These are phyloP conservation scores for Morus bassanus DNA, from an alignment of 2,797 vertebrate genomes.

Conservation along the genomic window DNA sequence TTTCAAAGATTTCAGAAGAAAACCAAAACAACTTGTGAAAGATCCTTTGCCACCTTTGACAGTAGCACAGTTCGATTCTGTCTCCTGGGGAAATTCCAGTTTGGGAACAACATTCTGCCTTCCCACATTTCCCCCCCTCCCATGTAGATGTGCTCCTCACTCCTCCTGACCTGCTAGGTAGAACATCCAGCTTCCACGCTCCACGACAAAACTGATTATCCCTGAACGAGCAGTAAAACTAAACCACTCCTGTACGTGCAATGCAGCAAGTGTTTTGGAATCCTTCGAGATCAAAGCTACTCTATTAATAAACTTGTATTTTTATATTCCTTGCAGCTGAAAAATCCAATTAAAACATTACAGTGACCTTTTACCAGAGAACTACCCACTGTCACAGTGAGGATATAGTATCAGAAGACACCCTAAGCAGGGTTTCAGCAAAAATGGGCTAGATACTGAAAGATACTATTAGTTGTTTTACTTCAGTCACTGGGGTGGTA, in stretches of 20 bases:
- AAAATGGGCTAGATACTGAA: no score
- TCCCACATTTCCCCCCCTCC: neutral
- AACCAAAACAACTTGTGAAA: constrained; percentile 17
- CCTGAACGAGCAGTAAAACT: neutral
- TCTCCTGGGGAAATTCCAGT: neutral
- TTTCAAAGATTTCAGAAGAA: constrained; percentile 28
- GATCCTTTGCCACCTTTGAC: neutral
- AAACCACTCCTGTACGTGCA: neutral
- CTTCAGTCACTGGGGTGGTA: no score
- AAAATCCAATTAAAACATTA: constrained; percentile 56
- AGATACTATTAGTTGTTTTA: no score
- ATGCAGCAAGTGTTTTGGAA: constrained; percentile 12
- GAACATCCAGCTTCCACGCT: neutral
- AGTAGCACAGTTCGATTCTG: neutral
- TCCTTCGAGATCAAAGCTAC: constrained; percentile 47
- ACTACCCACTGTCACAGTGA: neutral
- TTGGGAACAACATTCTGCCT: neutral
- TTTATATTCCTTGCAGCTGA: constrained; percentile 47
- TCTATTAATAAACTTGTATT: constrained; percentile 45
- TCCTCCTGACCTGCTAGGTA: neutral
- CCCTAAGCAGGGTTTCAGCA: no score
- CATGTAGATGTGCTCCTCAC: fast-evolving
- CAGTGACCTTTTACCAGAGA: constrained; percentile 27
- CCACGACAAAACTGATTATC: neutral
- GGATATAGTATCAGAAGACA: no score